Evolutionary conservation across 1,140 invertebrate genomes (phyloP).

Genomic region (Drosophila elegans): DNA sequence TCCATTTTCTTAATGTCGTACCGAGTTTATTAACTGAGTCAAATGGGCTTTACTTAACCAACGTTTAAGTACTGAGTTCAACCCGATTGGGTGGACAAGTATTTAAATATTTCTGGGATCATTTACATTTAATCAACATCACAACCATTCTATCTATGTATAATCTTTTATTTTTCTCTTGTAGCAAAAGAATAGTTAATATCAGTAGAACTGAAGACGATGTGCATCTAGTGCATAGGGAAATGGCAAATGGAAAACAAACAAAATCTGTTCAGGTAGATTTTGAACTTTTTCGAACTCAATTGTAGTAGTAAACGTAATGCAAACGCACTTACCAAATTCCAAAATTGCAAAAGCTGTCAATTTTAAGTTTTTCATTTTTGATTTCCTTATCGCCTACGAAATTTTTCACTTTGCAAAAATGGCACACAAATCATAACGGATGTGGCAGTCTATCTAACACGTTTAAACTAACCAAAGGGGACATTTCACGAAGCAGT

Average conservation of each 20-base stretch:
- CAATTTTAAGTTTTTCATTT: constrained; percentile 69
- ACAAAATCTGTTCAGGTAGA: constrained; percentile 89
- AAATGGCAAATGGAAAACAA: constrained; percentile 88
- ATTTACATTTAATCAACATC: constrained; percentile 37
- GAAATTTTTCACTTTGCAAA: constrained; percentile 27
- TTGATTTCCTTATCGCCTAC: constrained; percentile 59
- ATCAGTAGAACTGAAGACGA: constrained; percentile 90
- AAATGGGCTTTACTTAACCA: neutral
- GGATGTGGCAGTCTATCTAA: constrained; percentile 29
- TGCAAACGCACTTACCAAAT: constrained; percentile 49
- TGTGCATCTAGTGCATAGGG: constrained; percentile 88
- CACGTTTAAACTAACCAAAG: constrained; percentile 4
- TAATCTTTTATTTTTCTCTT: constrained; percentile 85
- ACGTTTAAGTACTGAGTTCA: constrained; percentile 43
- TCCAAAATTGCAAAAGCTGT: constrained; percentile 60
- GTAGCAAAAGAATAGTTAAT: constrained; percentile 90
- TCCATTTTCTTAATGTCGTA: neutral
- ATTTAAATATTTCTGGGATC: constrained; percentile 11
- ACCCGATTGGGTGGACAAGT: constrained; percentile 14
- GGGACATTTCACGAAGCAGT: constrained; percentile 14
- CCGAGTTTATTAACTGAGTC: constrained; percentile 4
- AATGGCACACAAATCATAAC: constrained; percentile 39
- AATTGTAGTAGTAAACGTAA: constrained; percentile 59
- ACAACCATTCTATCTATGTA: constrained; percentile 61
- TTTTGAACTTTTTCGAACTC: constrained; percentile 76